phyloP scores from a whole-genome alignment of 2,113 vertebrate species.

The Hydropotes inermis region DNA sequence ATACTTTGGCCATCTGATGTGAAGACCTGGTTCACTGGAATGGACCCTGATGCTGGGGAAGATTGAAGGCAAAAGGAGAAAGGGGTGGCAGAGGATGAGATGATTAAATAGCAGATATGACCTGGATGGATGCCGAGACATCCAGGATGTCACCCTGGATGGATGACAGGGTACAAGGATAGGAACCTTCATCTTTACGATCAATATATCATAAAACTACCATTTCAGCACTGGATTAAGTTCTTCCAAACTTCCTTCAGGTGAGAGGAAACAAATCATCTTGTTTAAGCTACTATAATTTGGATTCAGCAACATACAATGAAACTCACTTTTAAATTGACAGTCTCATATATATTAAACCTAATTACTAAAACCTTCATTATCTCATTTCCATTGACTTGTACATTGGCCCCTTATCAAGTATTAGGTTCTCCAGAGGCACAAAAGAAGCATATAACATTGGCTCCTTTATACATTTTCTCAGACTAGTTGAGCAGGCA shows the following conservation, averaged over 20 bases:
- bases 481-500: neutral
- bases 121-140: neutral
- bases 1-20: neutral
- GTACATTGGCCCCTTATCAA: neutral
- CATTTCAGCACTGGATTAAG: neutral
- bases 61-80: neutral
- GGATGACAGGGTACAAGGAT: neutral
- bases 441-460: neutral
- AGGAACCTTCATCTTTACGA: neutral
- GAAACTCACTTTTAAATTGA: neutral
- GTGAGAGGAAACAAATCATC: neutral
- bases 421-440: neutral
- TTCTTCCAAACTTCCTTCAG: neutral
- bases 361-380: neutral
- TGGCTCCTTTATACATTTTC: neutral
- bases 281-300: neutral
- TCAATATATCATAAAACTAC: neutral
- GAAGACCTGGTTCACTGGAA: neutral
- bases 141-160: too few relatives aligned
- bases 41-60: neutral
- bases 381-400: neutral
- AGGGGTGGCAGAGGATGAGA: neutral
- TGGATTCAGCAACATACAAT: neutral
- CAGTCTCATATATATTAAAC: neutral
- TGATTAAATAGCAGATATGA: neutral